Evolutionary conservation across 1,140 invertebrate genomes (phyloP).

Genomic region (Rhyzopertha dominica): DNA sequence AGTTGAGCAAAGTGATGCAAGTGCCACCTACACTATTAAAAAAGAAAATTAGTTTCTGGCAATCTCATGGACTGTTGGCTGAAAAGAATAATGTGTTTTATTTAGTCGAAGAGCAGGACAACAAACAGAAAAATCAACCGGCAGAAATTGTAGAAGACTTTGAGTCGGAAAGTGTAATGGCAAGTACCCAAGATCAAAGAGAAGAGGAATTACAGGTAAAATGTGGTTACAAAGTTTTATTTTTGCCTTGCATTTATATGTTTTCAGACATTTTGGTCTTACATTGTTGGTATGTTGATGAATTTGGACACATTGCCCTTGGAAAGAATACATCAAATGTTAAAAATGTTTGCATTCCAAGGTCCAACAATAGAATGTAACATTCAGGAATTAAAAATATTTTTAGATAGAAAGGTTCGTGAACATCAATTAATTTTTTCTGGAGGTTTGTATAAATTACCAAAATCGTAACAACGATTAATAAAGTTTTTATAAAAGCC

Average conservation of each 20-base stretch:
- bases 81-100: slow-evolving; percentile 74
- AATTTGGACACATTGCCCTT: slow-evolving; percentile 90
- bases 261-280: slow-evolving; percentile 84
- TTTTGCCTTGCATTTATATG: slow-evolving; percentile 17
- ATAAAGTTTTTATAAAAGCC: no score
- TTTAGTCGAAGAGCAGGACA: slow-evolving; percentile 67
- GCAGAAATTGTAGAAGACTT: slow-evolving; percentile 83
- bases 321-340: slow-evolving; percentile 93
- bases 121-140: slow-evolving; percentile 46
- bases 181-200: slow-evolving; percentile 85
- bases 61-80: slow-evolving; percentile 75
- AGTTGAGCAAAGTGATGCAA: slow-evolving; percentile 77
- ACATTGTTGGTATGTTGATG: slow-evolving; percentile 94
- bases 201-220: slow-evolving; percentile 83
- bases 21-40: slow-evolving; percentile 76
- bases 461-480: no score
- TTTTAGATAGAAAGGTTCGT: slow-evolving; percentile 88
- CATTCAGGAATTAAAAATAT: slow-evolving; percentile 79
- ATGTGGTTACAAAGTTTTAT: background rate
- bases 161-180: slow-evolving; percentile 88
- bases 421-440: slow-evolving; percentile 82
- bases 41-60: slow-evolving; percentile 87
- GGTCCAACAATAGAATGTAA: slow-evolving; percentile 83
- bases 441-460: slow-evolving; percentile 81
- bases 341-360: slow-evolving; percentile 93